phyloP scores from a whole-genome alignment of 1,140 invertebrate species.

The Drosophila pandora region DNA sequence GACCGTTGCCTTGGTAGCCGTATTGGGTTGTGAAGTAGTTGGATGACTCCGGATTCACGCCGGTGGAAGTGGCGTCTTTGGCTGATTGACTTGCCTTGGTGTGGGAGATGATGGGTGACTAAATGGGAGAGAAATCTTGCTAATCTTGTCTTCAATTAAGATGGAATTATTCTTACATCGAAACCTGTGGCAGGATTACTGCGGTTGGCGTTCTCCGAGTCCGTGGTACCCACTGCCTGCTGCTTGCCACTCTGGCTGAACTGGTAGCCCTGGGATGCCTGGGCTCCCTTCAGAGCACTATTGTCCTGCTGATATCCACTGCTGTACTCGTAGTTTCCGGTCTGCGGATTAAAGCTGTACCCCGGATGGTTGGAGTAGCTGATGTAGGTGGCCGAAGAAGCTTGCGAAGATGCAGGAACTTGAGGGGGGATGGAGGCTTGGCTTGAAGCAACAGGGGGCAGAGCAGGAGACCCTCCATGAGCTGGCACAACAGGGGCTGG shows the following conservation, averaged over 20 bases:
- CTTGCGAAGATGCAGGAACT: neutral
- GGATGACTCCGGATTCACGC: conserved; percentile 1
- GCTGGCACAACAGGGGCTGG: no score
- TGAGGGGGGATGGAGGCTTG: neutral
- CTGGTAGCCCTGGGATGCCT: conserved; percentile 53
- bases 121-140: neutral
- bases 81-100: conserved; percentile 51
- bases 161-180: conserved; percentile 55
- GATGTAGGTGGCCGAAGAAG: conserved; percentile 30
- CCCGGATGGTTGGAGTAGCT: conserved; percentile 80
- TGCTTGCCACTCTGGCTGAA: conserved; percentile 73
- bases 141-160: neutral
- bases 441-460: neutral
- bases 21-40: conserved; percentile 76
- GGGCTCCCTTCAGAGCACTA: conserved; percentile 20
- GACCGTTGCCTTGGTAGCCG: conserved; percentile 55
- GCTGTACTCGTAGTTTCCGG: conserved; percentile 75
- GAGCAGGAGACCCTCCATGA: neutral
- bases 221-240: conserved; percentile 63
- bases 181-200: conserved; percentile 73
- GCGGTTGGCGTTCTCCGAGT: conserved; percentile 69
- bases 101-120: conserved; percentile 78
- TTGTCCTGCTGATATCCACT: conserved; percentile 77
- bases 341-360: conserved; percentile 78
- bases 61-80: neutral